Base-by-base conservation (phyloP, 2,797 vertebrate genomes). In the Tokudaia tokunoshimensis region DNA sequence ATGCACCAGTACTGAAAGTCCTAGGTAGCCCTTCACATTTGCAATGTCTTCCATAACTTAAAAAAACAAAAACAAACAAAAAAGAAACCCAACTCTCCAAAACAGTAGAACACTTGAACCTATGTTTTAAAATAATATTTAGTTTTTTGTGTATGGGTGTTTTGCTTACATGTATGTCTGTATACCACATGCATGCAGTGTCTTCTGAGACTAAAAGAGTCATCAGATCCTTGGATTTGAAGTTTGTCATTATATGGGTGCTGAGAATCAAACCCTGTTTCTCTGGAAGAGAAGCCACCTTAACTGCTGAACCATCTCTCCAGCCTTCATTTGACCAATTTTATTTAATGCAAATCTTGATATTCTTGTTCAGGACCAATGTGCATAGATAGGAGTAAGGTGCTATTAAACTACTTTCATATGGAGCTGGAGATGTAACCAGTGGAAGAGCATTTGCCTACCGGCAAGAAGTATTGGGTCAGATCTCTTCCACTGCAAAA, bases 351-450 rank as follows among this genome's bases (percentile, higher is more conserved):
- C 67, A 89, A 59, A 88, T 37, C 37, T 47, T 93, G 65, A 70
- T 37, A 50, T n/a, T 8, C 14, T 92, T 90, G 41, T 86, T 78
- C 3, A 15, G 74, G 91, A 92, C 31, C 82, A 89, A 5, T 3
- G 20, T 63, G 44, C 41, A 52, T 1, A 93, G 76, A 10, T 74
- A 84, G n/a, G 41, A 94, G 24, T 34, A 95, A 76, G 70, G 44
- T 41, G 44, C 89, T 92, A 93, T 47, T 96, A 80, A 93, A 93
- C 94, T 91, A 67, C 24, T 88, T 96, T 82, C 59, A 67, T 59
- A 72, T 57, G 44, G 63, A 41, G n/a, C 31, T 84, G 47, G n/a
- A 63, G 44, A 52, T 47, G 12, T 78, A n/a, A 63, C 63, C 79
- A 67, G 31, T n/a, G 47, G 47, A 47, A 63, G 2, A 76, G n/a